Base-by-base conservation (phyloP, 2,113 vertebrate genomes). In the Monopterus albus region DNA sequence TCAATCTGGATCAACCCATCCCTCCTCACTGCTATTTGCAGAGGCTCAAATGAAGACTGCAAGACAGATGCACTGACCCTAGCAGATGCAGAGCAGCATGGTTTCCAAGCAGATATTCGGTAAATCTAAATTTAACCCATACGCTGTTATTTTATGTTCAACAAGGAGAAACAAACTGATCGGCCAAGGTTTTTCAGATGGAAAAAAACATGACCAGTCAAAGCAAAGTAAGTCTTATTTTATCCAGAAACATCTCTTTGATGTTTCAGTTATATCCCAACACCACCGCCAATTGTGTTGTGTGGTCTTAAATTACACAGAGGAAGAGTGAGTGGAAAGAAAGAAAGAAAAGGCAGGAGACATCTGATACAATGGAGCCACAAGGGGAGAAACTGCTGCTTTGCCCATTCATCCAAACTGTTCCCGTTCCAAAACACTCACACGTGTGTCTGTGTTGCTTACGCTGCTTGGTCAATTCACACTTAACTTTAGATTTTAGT, bases 311-410 rank as follows among this genome's bases (percentile, higher is more conserved):
- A 68, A 68, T 89, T 85, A 86, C 86, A 80, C 33, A 67, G 45
- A 72, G 81, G 78, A 81, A 68, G 80, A 85, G 39, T 9, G 35
- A 71, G 81, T 76, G 87, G 86, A 90, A 87, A 89, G 63, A 87
- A 49, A 58, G 67, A 64, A 14, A 50, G 64, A 64, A 64, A 14
- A 50, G 64, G 64, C 77, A 58, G 67, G 56, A 76, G 87, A 87
- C 81, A 85, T 14, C 6, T 11, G 65, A 86, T 82, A 60, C 74
- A 73, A 76, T 58, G 64, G 58, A 65, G 26, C 17, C 68, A 67
- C 38, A 26, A 75, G 53, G 51, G 65, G 78, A 82, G n/a, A n/a
- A n/a, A n/a, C n/a, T n/a, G 35, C 62, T 56, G 39, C 52, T 51
- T 53, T 2, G 29, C 5, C 8, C 8, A n/a, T 31, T 7, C 29